A percentile compares a stretch with the other conserved stretches of the same genome.
These are phyloP conservation scores for Esox lucius DNA, from an alignment of 2,797 vertebrate genomes.

Conservation along the genomic window DNA sequence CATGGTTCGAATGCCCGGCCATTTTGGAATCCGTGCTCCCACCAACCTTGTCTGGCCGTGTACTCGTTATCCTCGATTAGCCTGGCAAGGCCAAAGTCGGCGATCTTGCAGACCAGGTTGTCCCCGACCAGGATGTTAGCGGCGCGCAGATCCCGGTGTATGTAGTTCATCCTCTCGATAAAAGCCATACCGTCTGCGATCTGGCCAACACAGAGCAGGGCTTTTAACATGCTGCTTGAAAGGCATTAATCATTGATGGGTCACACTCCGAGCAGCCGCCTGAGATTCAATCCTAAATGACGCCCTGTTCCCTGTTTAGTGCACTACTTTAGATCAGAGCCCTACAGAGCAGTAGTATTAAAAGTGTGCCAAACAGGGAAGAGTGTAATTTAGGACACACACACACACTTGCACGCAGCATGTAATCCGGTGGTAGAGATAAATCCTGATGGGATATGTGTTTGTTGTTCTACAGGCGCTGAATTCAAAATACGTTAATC, in stretches of 20 bases:
- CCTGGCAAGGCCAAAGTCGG: conserved; percentile 94
- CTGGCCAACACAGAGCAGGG: conserved; percentile 51
- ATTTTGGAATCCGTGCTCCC: not conserved
- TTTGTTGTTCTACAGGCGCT: not conserved
- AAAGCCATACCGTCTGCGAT: conserved; percentile 98
- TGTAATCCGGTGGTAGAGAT: not conserved
- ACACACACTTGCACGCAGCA: not conserved
- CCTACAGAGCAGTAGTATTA: not conserved
- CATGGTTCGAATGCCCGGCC: too few relatives aligned
- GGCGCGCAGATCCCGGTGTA: conserved; percentile 94
- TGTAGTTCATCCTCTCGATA: conserved; percentile 99
- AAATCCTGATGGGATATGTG: not conserved
- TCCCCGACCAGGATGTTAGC: conserved; percentile 95
- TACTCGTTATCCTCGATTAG: conserved; percentile 98
- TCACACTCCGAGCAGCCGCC: not conserved
- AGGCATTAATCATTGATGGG: conserved; percentile 19
- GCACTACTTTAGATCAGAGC: not conserved
- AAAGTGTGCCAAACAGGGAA: too few relatives aligned
- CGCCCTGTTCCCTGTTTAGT: not conserved
- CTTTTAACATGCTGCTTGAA: conserved; percentile 24
- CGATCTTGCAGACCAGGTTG: conserved; percentile 95
- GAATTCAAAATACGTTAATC: not conserved
- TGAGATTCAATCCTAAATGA: not conserved
- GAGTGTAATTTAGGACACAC: not conserved
- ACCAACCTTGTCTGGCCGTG: conserved; percentile 92